Evolutionary conservation across 2,888 invertebrate genomes (phyloP).

Genomic region (Leptinotarsa juncta): DNA sequence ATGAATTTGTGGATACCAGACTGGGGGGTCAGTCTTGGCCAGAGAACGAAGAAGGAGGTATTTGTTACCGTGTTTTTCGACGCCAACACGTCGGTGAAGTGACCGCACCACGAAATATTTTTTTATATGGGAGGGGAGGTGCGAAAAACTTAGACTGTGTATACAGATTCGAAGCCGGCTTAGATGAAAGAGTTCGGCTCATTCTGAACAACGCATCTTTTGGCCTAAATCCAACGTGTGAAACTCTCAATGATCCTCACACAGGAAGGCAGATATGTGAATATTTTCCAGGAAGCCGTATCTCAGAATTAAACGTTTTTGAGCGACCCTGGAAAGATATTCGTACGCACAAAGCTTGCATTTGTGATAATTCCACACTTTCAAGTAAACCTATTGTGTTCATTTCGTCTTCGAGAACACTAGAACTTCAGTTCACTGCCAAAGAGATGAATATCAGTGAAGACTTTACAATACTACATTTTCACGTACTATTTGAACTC

Average conservation of each 20-base stretch:
- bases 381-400: conserved; percentile 73
- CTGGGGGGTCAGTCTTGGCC: conserved; percentile 71
- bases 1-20: conserved; percentile 86
- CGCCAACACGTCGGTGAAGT: conserved; percentile 74
- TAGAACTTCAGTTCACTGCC: conserved; percentile 83
- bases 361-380: conserved; percentile 79
- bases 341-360: conserved; percentile 78
- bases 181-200: conserved; percentile 74
- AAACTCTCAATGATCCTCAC: conserved; percentile 78
- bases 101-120: conserved; percentile 78
- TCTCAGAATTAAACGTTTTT: conserved; percentile 72
- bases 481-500: conserved; percentile 79
- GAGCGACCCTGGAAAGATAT: conserved; percentile 81
- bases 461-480: conserved; percentile 85
- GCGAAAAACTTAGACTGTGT: conserved; percentile 80
- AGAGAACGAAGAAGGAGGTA: conserved; percentile 55
- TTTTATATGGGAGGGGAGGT: conserved; percentile 87
- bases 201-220: conserved; percentile 79
- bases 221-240: conserved; percentile 75
- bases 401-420: conserved; percentile 74
- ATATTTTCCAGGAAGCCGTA: conserved; percentile 61
- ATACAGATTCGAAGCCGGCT: conserved; percentile 70
- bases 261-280: conserved; percentile 76
- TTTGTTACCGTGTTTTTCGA: conserved; percentile 74
- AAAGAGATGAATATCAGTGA: conserved; percentile 80